A percentile compares a stretch with the other conserved stretches of the same genome.
These are phyloP conservation scores for Drosophila arawakana DNA, from an alignment of 1,140 invertebrate genomes.

Conservation along the genomic window DNA sequence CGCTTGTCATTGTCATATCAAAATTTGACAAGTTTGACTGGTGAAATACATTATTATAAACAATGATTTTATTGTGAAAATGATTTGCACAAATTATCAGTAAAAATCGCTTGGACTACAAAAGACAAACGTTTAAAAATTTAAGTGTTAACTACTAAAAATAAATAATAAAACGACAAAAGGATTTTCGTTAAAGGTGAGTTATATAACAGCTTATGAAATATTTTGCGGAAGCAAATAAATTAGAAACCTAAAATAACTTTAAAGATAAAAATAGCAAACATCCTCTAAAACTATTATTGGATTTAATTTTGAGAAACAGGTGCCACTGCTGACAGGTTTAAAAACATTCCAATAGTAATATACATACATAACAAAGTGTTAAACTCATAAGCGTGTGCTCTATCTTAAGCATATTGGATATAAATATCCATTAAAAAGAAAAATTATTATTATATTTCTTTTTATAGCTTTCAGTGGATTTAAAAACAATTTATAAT, in stretches of 20 bases:
- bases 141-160: not conserved
- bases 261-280: not conserved
- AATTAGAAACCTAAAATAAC: slow-evolving; percentile 4
- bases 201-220: slow-evolving; percentile 42
- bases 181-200: slow-evolving; percentile 36
- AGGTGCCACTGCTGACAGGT: not conserved
- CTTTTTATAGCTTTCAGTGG: not conserved
- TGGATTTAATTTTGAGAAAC: slow-evolving; percentile 1
- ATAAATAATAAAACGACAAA: slow-evolving; percentile 11
- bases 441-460: not conserved
- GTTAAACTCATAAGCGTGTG: slow-evolving; percentile 14
- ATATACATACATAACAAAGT: not conserved
- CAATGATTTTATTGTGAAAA: slow-evolving; percentile 49
- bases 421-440: not conserved
- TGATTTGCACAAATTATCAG: slow-evolving; percentile 57
- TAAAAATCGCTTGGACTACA: slow-evolving; percentile 10
- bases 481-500: not conserved
- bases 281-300: not conserved
- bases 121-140: slow-evolving; percentile 11
- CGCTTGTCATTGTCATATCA: slow-evolving; percentile 29
- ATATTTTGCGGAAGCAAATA: not conserved
- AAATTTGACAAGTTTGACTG: slow-evolving; percentile 59
- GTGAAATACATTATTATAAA: slow-evolving; percentile 59
- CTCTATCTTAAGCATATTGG: slow-evolving; percentile 8
- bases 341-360: not conserved